Evolutionary conservation across 2,888 invertebrate genomes (phyloP).

Genomic region (Agrilus biguttatus): DNA sequence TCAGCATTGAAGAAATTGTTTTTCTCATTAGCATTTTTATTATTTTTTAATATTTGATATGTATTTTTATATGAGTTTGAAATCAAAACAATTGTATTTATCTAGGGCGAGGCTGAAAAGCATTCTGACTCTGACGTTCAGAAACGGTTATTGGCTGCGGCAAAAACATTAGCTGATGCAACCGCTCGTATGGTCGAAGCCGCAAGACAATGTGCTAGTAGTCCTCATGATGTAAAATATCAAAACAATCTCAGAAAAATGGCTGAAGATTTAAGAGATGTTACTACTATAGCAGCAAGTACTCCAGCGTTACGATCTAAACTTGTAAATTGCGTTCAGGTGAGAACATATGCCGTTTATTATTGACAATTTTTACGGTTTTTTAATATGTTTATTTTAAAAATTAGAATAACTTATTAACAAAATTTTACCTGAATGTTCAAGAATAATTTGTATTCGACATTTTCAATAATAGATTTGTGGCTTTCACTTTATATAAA

Average conservation of each 20-base stretch:
- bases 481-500: too few relatives aligned
- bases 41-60: too few relatives aligned
- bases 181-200: conserved; percentile 96
- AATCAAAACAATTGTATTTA: neutral
- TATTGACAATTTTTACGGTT: too few relatives aligned
- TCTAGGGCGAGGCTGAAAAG: conserved; percentile 69
- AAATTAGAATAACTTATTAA: too few relatives aligned
- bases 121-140: conserved; percentile 82
- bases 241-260: conserved; percentile 76
- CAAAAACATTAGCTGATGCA: conserved; percentile 88
- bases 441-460: too few relatives aligned
- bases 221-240: conserved; percentile 65
- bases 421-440: too few relatives aligned
- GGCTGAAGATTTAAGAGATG: conserved; percentile 85
- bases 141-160: conserved; percentile 80
- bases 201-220: conserved; percentile 80
- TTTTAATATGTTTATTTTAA: too few relatives aligned
- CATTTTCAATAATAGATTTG: too few relatives aligned
- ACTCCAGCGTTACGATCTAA: conserved; percentile 60
- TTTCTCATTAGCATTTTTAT: too few relatives aligned
- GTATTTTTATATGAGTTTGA: too few relatives aligned
- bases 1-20: too few relatives aligned
- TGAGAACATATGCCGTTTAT: neutral
- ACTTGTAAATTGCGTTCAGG: conserved; percentile 44
- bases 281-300: conserved; percentile 72